A percentile compares a stretch with the other conserved stretches of the same genome.
Evolutionary conservation across 2,888 invertebrate genomes (phyloP).

Genomic region (Drosophila birchii): DNA sequence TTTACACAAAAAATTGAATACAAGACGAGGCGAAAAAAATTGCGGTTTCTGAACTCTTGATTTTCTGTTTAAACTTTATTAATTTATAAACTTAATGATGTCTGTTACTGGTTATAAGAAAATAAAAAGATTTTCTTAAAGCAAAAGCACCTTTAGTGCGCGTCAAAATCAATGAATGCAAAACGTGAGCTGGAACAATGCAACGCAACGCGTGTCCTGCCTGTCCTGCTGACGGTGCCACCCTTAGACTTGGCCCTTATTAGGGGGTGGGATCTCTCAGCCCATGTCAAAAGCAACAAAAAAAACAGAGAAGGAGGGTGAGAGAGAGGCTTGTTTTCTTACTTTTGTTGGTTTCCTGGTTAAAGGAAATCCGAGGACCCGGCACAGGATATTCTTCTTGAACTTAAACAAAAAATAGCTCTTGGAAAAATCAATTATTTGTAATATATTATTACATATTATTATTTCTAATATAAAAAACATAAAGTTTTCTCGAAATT

Average conservation of each 20-base stretch:
- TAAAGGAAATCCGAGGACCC: background rate
- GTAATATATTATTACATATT: background rate
- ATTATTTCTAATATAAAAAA: background rate
- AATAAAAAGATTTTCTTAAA: background rate
- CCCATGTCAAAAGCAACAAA: background rate
- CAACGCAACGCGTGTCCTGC: slow-evolving; percentile 7
- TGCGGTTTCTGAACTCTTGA: background rate
- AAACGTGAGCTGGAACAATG: slow-evolving; percentile 37
- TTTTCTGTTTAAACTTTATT: background rate
- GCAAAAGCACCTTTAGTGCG: background rate
- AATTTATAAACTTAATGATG: too few relatives aligned
- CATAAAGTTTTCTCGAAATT: background rate
- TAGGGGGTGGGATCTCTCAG: slow-evolving; percentile 17
- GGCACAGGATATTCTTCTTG: background rate
- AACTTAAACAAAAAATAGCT: background rate
- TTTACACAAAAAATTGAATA: slow-evolving; percentile 12
- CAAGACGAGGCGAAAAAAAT: background rate
- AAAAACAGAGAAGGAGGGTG: background rate
- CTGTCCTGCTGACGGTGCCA: slow-evolving; percentile 6
- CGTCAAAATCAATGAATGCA: slow-evolving; percentile 13
- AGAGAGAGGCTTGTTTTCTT: background rate
- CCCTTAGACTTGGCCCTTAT: slow-evolving; percentile 7
- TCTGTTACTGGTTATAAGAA: background rate
- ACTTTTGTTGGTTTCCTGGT: background rate
- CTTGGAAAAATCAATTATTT: background rate